Conservation (phyloP, 2,113 vertebrate genomes). For the Strix aluco region DNA sequence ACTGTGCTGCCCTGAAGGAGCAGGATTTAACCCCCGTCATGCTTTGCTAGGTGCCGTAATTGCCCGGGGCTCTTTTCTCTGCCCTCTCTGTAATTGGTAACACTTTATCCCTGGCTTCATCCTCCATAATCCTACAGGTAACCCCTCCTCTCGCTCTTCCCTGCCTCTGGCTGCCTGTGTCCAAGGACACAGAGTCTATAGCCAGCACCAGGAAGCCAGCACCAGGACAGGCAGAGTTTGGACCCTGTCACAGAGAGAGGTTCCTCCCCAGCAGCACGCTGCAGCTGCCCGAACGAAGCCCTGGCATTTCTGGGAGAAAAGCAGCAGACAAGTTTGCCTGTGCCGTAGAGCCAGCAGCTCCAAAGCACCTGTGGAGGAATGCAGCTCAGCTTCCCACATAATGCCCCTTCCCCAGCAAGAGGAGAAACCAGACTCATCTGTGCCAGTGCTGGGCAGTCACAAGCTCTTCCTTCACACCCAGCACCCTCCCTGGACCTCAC, state of each 20-base stretch:
- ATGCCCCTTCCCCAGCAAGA: not conserved
- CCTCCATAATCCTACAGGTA: not conserved
- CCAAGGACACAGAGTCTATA: not conserved
- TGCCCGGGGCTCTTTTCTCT: not conserved
- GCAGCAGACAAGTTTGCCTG: fast-evolving
- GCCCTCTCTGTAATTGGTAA: not conserved
- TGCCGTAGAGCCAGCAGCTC: not conserved
- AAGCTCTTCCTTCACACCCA: not conserved
- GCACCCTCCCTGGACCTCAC: not conserved
- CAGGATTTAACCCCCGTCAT: not conserved
- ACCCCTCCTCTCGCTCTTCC: not conserved
- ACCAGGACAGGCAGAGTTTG: not conserved
- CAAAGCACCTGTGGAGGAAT: not conserved
- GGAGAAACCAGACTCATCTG: not conserved
- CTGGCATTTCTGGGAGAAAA: not conserved
- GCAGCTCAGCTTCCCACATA: not conserved
- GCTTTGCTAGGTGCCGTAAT: not conserved
- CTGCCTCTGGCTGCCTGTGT: not conserved
- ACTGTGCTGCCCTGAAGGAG: not conserved
- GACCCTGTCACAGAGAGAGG: not conserved
- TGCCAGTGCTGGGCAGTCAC: not conserved
- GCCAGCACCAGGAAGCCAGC: not conserved
- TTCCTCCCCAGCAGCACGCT: too few relatives aligned
- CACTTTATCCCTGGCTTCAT: not conserved
- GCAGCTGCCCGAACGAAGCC: not conserved